Conservation (phyloP, 2,888 invertebrate genomes). For the Euzophera pinguis region DNA sequence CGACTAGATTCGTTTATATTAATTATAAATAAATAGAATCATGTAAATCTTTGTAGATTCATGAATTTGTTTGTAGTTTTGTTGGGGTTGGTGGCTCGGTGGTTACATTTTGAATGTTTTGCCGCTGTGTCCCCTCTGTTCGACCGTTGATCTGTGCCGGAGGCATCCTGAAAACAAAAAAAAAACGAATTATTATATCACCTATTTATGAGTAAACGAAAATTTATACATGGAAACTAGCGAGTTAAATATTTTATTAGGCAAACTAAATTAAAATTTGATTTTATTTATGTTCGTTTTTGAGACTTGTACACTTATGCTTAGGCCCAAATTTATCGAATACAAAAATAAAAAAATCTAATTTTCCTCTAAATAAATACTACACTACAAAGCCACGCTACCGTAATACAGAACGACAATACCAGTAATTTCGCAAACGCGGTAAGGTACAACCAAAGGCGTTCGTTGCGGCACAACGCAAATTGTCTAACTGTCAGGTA, state of each 20-base stretch:
- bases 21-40: conserved; percentile 67
- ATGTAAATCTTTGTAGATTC: conserved; percentile 66
- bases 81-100: conserved; percentile 60
- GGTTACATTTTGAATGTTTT: conserved; percentile 66
- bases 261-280: too few relatives aligned
- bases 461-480: conserved; percentile 24
- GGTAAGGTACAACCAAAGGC: conserved; percentile 2
- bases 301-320: too few relatives aligned
- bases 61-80: conserved; percentile 61
- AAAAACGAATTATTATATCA: conserved; percentile 3
- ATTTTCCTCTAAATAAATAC: neutral
- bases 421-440: conserved; percentile 1
- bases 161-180: conserved; percentile 49
- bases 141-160: conserved; percentile 31
- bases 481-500: conserved; percentile 25
- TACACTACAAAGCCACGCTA: neutral
- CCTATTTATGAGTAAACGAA: too few relatives aligned
- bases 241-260: too few relatives aligned
- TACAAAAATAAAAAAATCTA: too few relatives aligned
- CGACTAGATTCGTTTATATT: conserved; percentile 74
- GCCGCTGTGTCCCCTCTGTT: conserved; percentile 34
- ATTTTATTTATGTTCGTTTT: too few relatives aligned
- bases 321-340: too few relatives aligned
- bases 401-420: neutral
- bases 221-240: too few relatives aligned